A percentile compares a stretch with the other conserved stretches of the same genome.
phyloP scores from a whole-genome alignment of 2,113 vertebrate species.

The Oncorhynchus nerka region DNA sequence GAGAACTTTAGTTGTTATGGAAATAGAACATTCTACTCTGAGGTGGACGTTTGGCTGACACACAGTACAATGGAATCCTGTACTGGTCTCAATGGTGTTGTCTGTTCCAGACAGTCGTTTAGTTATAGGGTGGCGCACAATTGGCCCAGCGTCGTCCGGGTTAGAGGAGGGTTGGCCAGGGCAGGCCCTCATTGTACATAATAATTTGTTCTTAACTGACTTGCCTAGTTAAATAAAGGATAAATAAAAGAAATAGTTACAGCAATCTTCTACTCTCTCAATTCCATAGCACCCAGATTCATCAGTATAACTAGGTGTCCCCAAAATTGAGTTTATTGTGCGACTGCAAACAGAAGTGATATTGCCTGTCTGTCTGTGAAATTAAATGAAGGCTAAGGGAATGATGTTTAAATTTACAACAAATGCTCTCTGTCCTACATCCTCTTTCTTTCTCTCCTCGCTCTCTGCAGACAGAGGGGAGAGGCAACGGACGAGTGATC shows the following conservation, averaged over 20 bases:
- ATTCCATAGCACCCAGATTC: not conserved
- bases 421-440: not conserved
- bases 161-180: no score
- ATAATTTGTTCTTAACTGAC: no score
- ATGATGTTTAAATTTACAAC: not conserved
- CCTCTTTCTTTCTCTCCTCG: not conserved
- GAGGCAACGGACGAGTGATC: constrained; percentile 58
- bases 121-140: no score
- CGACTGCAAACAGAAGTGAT: not conserved
- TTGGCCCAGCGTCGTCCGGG: no score
- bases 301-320: no score
- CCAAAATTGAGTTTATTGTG: not conserved
- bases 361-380: not conserved
- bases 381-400: not conserved
- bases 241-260: no score
- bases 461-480: constrained; percentile 44
- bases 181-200: no score
- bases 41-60: constrained; percentile 8
- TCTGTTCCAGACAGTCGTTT: not conserved
- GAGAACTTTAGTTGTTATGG: not conserved
- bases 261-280: not conserved
- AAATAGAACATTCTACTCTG: not conserved
- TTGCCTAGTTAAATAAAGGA: no score
- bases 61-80: not conserved
- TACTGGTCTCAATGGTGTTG: constrained; percentile 5